These are phyloP conservation scores for Drosophila paranaensis DNA, from an alignment of 2,888 invertebrate genomes.

Conservation along the genomic window DNA sequence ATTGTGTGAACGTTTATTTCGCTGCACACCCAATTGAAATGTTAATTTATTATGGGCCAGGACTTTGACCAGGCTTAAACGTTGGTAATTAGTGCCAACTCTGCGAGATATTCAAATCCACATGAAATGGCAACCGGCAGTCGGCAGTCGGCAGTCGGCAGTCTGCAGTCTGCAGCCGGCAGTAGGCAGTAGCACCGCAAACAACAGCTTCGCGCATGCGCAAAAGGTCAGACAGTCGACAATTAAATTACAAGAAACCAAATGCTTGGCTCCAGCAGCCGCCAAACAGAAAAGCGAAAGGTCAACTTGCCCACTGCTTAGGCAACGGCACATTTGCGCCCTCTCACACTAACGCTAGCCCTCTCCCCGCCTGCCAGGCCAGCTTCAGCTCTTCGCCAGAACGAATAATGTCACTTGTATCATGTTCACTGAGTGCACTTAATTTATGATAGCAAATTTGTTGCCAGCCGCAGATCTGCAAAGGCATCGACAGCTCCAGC, in stretches of 20 bases:
- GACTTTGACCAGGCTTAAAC: constrained; percentile 39
- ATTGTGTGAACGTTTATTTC: constrained; percentile 72
- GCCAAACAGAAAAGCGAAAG: constrained; percentile 43
- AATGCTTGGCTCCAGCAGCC: constrained; percentile 52
- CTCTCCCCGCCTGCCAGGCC: background rate
- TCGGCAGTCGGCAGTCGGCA: background rate
- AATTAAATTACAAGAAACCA: constrained; percentile 73
- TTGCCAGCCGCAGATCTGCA: constrained; percentile 44
- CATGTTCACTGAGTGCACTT: constrained; percentile 58
- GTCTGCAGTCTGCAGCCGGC: background rate
- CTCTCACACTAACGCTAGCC: constrained; percentile 1
- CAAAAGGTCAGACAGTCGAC: constrained; percentile 72
- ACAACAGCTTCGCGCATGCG: constrained; percentile 29
- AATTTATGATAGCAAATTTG: constrained; percentile 78
- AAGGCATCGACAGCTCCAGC: constrained; percentile 44
- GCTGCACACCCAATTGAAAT: constrained; percentile 72
- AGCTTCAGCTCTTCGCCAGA: background rate
- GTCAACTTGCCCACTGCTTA: constrained; percentile 41
- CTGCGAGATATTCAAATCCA: constrained; percentile 24
- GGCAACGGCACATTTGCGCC: constrained; percentile 25
- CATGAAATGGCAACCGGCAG: constrained; percentile 60
- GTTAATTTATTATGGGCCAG: constrained; percentile 70
- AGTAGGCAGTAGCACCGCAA: background rate
- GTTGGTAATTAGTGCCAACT: constrained; percentile 61
- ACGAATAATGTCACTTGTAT: constrained; percentile 59